Conservation (phyloP, 2,113 vertebrate genomes). For the Phaethon lepturus region DNA sequence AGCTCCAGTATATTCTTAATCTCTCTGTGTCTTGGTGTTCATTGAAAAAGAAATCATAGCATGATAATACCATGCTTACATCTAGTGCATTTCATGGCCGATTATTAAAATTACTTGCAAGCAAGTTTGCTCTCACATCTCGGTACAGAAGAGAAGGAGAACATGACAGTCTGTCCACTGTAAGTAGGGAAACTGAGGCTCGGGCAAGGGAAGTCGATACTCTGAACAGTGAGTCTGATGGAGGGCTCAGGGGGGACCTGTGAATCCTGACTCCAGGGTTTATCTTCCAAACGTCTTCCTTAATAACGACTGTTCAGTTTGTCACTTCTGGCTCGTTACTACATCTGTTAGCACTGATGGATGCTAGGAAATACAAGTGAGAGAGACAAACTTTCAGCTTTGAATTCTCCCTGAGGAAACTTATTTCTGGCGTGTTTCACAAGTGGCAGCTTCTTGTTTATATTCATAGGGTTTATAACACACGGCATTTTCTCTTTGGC, state of each 20-base stretch:
- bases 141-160: not conserved
- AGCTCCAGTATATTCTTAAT: not conserved
- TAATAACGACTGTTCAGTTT: not conserved
- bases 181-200: not conserved
- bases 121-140: not conserved
- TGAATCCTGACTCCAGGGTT: not conserved
- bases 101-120: conserved; percentile 39
- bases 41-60: not conserved
- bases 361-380: not conserved
- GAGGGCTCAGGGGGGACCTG: not conserved
- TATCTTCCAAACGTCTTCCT: not conserved
- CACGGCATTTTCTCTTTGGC: not conserved
- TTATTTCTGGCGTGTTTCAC: not conserved
- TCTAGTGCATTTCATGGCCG: conserved; percentile 8
- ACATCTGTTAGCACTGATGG: not conserved
- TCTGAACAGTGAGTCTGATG: not conserved
- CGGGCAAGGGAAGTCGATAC: not conserved
- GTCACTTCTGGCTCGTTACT: conserved; percentile 6
- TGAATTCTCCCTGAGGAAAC: not conserved
- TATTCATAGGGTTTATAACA: not conserved
- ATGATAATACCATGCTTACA: not conserved
- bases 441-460: not conserved
- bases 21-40: not conserved
- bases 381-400: not conserved
- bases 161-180: not conserved